phyloP scores from a whole-genome alignment of 2,888 invertebrate genomes.

The Sepioteuthis lessoniana region DNA sequence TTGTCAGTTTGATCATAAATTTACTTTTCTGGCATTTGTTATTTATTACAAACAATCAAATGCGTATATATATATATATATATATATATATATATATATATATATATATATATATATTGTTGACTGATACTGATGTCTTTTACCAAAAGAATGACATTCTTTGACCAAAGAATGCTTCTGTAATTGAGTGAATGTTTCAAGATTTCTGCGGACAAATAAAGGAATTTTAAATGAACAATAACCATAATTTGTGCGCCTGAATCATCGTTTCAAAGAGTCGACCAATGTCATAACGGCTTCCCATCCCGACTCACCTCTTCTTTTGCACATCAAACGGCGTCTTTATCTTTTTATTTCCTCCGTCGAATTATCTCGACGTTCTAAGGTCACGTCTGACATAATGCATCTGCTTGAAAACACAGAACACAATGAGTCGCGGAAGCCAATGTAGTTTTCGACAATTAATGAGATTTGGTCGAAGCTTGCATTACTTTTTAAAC shows the following conservation, averaged over 20 bases:
- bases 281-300: not conserved
- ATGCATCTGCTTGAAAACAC: not conserved
- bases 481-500: not conserved
- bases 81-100: not conserved
- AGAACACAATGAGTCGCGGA: no score
- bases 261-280: not conserved
- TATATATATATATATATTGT: constrained; percentile 13
- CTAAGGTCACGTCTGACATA: not conserved
- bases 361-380: not conserved
- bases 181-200: not conserved
- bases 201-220: not conserved
- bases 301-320: not conserved
- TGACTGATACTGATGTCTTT: not conserved
- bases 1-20: not conserved
- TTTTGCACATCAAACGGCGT: not conserved
- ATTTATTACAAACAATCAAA: not conserved
- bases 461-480: not conserved
- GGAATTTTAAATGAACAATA: no score
- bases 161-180: not conserved
- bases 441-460: not conserved
- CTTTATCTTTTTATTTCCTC: not conserved
- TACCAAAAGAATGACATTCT: no score
- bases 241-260: not conserved
- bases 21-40: not conserved
- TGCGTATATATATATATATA: not conserved